phyloP scores from a whole-genome alignment of 2,113 vertebrate species.

The Cathartes aura region DNA sequence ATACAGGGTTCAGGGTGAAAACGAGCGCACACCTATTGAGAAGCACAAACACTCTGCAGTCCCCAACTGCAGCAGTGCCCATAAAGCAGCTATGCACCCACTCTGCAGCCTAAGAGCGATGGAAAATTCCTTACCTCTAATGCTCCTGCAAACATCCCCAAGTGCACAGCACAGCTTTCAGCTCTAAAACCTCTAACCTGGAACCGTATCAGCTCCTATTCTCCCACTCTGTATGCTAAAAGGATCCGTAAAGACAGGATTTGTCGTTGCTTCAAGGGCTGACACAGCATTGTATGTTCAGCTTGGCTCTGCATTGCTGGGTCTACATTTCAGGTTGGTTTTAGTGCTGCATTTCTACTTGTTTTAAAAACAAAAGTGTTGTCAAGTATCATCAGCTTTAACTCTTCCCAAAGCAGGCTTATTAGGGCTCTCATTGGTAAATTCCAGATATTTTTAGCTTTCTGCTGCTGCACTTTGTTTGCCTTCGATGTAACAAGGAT shows the following conservation, averaged over 20 bases:
- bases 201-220: constrained; percentile 12
- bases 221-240: not conserved
- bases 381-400: constrained; percentile 49
- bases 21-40: not conserved
- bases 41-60: not conserved
- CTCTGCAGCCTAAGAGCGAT: not conserved
- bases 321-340: not conserved
- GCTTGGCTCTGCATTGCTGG: not conserved
- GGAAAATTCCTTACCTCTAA: constrained; percentile 62
- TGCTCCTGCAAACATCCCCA: constrained; percentile 7
- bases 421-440: constrained; percentile 32
- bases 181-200: constrained; percentile 49
- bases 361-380: not conserved
- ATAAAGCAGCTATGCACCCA: not conserved
- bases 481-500: constrained; percentile 16
- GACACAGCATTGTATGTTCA: not conserved
- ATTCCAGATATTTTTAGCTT: constrained; percentile 62
- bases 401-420: constrained; percentile 22
- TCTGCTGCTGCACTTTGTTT: constrained; percentile 36
- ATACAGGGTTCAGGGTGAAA: not conserved
- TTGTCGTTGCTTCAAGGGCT: not conserved
- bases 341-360: not conserved
- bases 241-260: not conserved
- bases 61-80: not conserved
- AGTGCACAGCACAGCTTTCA: constrained; percentile 13